phyloP scores from a whole-genome alignment of 1,140 invertebrate genomes.

The Phymastichus coffea region DNA sequence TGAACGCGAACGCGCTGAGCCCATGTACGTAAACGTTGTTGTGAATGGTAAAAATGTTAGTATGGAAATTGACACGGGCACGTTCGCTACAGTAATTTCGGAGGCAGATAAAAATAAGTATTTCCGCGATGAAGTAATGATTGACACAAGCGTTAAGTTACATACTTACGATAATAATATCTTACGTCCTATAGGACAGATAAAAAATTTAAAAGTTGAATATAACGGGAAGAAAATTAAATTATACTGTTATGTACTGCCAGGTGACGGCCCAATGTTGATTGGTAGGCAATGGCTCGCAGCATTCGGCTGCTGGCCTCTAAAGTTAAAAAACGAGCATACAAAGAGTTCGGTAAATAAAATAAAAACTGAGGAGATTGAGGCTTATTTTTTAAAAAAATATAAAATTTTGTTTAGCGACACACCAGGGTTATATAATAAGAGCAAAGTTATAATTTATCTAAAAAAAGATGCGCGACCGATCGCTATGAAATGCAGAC shows the following conservation, averaged over 20 bases:
- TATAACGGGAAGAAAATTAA: background rate
- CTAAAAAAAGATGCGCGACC: background rate
- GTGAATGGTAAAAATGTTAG: conserved; percentile 2
- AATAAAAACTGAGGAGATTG: background rate
- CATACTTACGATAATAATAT: background rate
- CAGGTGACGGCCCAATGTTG: background rate
- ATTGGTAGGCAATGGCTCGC: conserved; percentile 16
- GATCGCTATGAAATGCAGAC: background rate
- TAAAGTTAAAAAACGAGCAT: background rate
- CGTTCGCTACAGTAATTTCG: conserved; percentile 3
- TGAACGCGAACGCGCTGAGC: background rate
- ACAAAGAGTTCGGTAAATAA: background rate
- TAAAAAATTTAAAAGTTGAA: background rate
- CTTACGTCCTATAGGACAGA: conserved; percentile 2
- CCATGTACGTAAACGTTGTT: conserved; percentile 9
- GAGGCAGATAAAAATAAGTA: background rate
- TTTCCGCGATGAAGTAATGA: background rate
- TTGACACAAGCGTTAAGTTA: background rate
- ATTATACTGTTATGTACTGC: conserved; percentile 10
- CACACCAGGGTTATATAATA: conserved; percentile 3
- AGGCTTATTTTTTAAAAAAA: background rate
- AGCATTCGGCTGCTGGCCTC: conserved; percentile 2
- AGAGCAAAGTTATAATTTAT: background rate
- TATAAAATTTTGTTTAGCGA: background rate
- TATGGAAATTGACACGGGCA: conserved; percentile 18